These are phyloP conservation scores for Phenganax stokvisi DNA, from an alignment of 92 coral and sea anemone species.

Conservation along the genomic window DNA sequence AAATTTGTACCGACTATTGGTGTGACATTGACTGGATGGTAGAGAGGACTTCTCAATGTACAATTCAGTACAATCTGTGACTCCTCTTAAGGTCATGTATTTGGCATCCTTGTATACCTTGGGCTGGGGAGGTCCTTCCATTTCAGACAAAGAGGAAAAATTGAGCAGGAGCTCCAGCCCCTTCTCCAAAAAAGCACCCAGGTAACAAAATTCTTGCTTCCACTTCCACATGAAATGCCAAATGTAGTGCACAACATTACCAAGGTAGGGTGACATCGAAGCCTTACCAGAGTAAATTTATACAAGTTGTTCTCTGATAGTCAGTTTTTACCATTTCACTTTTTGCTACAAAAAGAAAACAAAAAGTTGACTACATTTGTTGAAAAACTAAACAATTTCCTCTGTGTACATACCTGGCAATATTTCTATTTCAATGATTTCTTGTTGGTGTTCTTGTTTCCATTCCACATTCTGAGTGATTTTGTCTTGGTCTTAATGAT, in stretches of 20 bases:
- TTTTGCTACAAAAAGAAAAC: not conserved
- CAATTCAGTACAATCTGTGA: slow-evolving; percentile 69
- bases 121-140: slow-evolving; percentile 48
- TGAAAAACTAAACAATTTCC: not conserved
- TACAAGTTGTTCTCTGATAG: slow-evolving; percentile 23
- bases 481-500: not conserved
- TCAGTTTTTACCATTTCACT: not conserved
- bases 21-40: slow-evolving; percentile 63
- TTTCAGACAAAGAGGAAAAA: slow-evolving; percentile 54
- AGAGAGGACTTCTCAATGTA: slow-evolving; percentile 63
- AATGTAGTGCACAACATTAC: slow-evolving; percentile 7
- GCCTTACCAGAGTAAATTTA: slow-evolving; percentile 28
- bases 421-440: not conserved
- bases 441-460: not conserved
- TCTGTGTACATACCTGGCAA: not conserved
- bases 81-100: slow-evolving; percentile 54
- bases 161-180: slow-evolving; percentile 56
- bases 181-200: slow-evolving; percentile 65
- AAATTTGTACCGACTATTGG: slow-evolving; percentile 66
- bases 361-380: not conserved
- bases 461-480: slow-evolving; percentile 5
- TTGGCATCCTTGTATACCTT: slow-evolving; percentile 49
- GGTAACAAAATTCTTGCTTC: slow-evolving; percentile 51
- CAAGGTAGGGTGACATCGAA: slow-evolving; percentile 17
- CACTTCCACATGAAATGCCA: slow-evolving; percentile 42